Base-by-base conservation (phyloP, 2,113 vertebrate genomes). In the Poeciliopsis occidentalis region DNA sequence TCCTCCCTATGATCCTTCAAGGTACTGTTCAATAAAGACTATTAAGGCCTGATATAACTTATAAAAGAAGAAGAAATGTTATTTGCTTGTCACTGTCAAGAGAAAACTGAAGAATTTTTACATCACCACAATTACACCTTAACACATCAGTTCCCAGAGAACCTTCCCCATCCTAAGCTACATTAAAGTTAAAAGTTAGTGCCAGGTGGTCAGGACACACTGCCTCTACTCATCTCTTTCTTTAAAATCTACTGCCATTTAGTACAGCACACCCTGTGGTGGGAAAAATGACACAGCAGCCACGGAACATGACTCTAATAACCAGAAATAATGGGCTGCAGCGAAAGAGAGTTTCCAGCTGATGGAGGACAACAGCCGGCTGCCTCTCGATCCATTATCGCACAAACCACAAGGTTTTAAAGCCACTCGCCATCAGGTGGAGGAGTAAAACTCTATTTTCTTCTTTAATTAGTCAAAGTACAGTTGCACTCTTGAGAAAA, bases 211-310 rank as follows among this genome's bases (percentile, higher is more conserved):
- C 68, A 73, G 79, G 75, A 27, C 57, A 6, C 31, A 67, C 57
- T 39, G 75, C 62, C 76, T 12, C n/a, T 37, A 71, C 47, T 60
- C 73, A 69, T 83, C 80, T 41, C 27, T 71, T 81, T 71, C 70
- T 64, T 72, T 61, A 68, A 79, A 85, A 81, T 69, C 67, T 31
- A 41, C 76, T 6, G 30, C 77, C 84, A 90, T 91, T 90, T 90
- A 76, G 72, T 78, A 73, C 89, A 89, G 92, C 92, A 91, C 92
- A 87, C 70, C 88, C 80, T 73, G 78, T 75, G 80, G 86, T 89
- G 88, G 37, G 73, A 82, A 65, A 90, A 88, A 93, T 82, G 80
- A 82, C 80, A 85, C 68, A 60, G 30, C 65, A 83, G 86, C 76
- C 67, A 86, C 39, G 27, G 91, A 90, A 89, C 87, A 81, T 41